These are phyloP conservation scores for Phyllostomus hastatus DNA, from an alignment of 2,113 vertebrate species.

Conservation along the genomic window DNA sequence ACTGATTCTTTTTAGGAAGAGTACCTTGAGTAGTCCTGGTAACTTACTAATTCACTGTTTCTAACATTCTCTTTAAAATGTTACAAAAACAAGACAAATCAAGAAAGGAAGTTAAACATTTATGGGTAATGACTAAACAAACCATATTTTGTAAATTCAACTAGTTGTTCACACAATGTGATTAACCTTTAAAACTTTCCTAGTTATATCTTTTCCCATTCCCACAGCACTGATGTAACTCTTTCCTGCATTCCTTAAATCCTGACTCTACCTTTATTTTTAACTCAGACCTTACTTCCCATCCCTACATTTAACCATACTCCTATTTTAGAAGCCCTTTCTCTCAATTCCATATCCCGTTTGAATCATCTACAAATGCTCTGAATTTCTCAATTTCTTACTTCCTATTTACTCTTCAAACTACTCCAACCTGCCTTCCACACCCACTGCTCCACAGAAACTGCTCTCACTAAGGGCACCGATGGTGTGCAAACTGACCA, in stretches of 20 bases:
- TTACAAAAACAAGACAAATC: constrained; percentile 1
- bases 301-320: neutral
- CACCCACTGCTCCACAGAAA: neutral
- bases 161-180: neutral
- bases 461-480: neutral
- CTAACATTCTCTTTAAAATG: neutral
- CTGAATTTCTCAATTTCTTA: neutral
- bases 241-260: neutral
- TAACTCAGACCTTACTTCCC: neutral
- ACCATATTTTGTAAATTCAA: constrained; percentile 10
- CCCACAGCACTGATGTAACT: neutral
- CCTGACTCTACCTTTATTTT: neutral
- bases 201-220: neutral
- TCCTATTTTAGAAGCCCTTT: neutral
- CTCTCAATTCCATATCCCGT: neutral
- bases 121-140: neutral
- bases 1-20: neutral
- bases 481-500: neutral
- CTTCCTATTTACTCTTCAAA: neutral
- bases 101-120: neutral
- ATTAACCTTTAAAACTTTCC: neutral
- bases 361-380: neutral
- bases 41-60: constrained; percentile 12
- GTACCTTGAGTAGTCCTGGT: neutral
- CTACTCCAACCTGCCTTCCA: neutral